Evolutionary conservation across 2,888 invertebrate genomes (phyloP), one percentile per base, ranked within the genome.

Genomic region (Pyrochroa serraticornis): DNA sequence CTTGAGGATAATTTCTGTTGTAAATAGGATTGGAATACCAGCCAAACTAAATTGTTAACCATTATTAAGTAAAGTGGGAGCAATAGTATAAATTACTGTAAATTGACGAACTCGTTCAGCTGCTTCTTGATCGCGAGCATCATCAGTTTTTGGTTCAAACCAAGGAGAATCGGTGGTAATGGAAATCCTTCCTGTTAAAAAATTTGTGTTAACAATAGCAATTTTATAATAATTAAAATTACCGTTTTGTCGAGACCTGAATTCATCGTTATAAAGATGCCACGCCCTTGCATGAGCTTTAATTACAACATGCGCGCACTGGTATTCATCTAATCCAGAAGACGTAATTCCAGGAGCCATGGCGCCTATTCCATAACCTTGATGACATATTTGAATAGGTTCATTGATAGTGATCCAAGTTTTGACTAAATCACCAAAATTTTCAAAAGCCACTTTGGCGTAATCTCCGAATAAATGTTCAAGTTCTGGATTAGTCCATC

Each of bases 261-360:
- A 89, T 10, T 82, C 81, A 3, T 82, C 77, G 45, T 87, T 81
- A 71, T 89, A 90, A 13, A 88, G 71, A 54, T 84, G 82, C 75
- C 86, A 91, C 0, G 84, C 83, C 67, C 82, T 84, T 1, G 87
- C 88, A 68, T 91, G 91, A 0, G 90, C 85, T 65, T 86, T 82
- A n/a, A 91, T 76, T 42, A 87, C 74, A 45, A 83, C 85, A 67
- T 88, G 86, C 45, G 84, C 84, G 69, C 87, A 88, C 35, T 84
- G 71, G 72, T 91, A 91, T 63, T 84, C 83, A 7, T 83, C 84
- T n/a, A 83, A 13, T 7, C 53, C 60, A 1, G 53, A 9, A 6
- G 65, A 56, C 10, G 68, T 5, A 22, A 82, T 60, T 1, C 67
- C 72, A 2, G 80, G 79, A 7, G 79, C 79, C 14, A 61, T 62